Evolutionary conservation across 64 coral and sea anemone genomes (phyloP).

Genomic region (Montipora cactus): DNA sequence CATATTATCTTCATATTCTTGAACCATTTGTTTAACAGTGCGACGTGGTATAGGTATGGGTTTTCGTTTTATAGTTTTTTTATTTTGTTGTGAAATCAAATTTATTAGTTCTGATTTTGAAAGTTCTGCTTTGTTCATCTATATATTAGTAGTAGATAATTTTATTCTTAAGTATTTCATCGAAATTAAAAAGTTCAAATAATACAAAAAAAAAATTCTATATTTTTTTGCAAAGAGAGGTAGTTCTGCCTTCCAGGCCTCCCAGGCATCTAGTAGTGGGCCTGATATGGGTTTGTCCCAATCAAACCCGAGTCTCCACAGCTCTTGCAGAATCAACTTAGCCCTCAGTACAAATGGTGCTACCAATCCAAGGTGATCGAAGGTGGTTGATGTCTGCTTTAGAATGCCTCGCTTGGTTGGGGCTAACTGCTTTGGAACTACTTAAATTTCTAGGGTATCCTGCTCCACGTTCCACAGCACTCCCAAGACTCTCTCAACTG

Average conservation of each 20-base stretch:
- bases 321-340: constrained; percentile 63
- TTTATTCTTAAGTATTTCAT: too few species aligned
- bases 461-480: constrained; percentile 34
- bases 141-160: too few species aligned
- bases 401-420: constrained; percentile 45
- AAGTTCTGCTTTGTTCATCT: too few species aligned
- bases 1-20: too few species aligned
- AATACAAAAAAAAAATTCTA: too few species aligned
- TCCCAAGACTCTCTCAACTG: constrained; percentile 33
- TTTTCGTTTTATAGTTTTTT: too few species aligned
- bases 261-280: constrained; percentile 36
- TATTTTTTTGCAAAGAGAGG: neutral
- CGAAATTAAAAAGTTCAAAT: too few species aligned
- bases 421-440: neutral
- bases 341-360: constrained; percentile 66
- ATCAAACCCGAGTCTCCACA: constrained; percentile 42
- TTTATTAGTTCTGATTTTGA: too few species aligned
- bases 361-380: constrained; percentile 66
- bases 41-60: too few species aligned
- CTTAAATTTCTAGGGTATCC: constrained; percentile 25
- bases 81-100: too few species aligned
- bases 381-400: constrained; percentile 31
- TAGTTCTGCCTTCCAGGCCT: constrained; percentile 45
- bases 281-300: constrained; percentile 65
- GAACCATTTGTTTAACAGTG: too few species aligned